These are phyloP conservation scores for Tenthredo livida DNA, from an alignment of 2,888 invertebrate species.

Conservation along the genomic window DNA sequence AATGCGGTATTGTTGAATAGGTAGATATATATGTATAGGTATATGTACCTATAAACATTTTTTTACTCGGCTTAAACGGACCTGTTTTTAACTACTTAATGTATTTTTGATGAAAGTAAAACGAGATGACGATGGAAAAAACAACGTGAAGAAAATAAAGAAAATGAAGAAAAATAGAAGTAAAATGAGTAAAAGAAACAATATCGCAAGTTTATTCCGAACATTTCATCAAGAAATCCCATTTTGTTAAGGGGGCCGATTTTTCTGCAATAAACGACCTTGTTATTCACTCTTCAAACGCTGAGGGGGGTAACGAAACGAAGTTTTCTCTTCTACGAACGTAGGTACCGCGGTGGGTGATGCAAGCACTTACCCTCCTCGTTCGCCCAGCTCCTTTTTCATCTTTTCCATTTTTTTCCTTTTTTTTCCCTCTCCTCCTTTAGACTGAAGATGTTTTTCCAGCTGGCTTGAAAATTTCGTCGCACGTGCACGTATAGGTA, in stretches of 20 bases:
- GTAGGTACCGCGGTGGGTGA: neutral
- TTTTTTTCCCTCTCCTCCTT: neutral
- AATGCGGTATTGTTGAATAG: neutral
- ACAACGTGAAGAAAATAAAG: no score
- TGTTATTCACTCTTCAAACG: slow-evolving; percentile 32
- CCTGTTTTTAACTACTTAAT: neutral
- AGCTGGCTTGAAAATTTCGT: neutral
- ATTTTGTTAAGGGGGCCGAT: slow-evolving; percentile 16
- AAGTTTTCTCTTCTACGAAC: neutral
- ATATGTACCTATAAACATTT: neutral
- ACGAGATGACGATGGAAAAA: neutral
- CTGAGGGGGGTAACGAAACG: neutral
- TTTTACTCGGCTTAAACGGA: neutral
- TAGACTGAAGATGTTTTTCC: neutral
- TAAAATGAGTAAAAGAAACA: neutral
- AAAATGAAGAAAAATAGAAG: no score
- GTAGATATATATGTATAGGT: no score
- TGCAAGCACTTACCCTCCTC: neutral
- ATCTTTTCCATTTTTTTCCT: no score
- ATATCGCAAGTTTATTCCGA: neutral
- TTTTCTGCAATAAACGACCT: neutral
- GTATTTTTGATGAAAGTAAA: neutral
- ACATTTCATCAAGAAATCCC: slow-evolving; percentile 8
- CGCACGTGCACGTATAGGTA: neutral
- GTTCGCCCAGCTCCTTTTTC: neutral